Conservation (phyloP, 2,113 vertebrate species). For the Galbula dea region DNA sequence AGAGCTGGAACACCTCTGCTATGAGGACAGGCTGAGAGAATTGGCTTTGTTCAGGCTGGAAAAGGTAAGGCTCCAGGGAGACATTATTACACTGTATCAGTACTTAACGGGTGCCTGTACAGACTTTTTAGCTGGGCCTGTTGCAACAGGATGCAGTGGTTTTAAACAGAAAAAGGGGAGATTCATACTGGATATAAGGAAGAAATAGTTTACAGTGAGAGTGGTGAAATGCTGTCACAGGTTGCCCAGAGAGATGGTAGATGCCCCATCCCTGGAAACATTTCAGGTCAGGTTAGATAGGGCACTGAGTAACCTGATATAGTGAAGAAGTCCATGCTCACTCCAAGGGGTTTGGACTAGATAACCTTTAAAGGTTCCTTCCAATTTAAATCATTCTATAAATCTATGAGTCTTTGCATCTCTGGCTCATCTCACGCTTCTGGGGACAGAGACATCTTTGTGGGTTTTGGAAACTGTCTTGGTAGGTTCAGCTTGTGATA, state of each 20-base stretch:
- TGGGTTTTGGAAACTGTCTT: not conserved
- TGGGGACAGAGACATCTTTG: not conserved
- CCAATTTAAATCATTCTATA: too few species aligned
- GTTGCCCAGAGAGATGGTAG: not conserved
- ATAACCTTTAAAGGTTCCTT: not conserved
- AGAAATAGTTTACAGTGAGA: not conserved
- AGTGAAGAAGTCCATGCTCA: not conserved
- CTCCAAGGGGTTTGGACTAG: not conserved
- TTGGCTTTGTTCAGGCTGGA: not conserved
- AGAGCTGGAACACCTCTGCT: not conserved
- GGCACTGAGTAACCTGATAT: not conserved
- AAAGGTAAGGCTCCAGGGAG: not conserved
- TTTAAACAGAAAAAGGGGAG: not conserved
- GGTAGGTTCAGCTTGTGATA: fast-evolving
- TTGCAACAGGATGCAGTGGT: too few species aligned
- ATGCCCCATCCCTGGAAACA: not conserved
- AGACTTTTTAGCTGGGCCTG: too few species aligned
- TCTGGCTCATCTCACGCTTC: not conserved
- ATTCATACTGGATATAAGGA: not conserved
- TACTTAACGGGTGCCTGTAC: too few species aligned
- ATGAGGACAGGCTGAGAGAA: not conserved
- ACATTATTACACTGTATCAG: too few species aligned
- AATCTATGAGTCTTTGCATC: not conserved
- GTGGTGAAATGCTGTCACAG: not conserved
- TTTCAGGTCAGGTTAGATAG: not conserved